Percentiles rank a stretch among this genome's conserved stretches.
phyloP scores from a whole-genome alignment of 2,113 vertebrate species.

The Phycodurus eques region DNA sequence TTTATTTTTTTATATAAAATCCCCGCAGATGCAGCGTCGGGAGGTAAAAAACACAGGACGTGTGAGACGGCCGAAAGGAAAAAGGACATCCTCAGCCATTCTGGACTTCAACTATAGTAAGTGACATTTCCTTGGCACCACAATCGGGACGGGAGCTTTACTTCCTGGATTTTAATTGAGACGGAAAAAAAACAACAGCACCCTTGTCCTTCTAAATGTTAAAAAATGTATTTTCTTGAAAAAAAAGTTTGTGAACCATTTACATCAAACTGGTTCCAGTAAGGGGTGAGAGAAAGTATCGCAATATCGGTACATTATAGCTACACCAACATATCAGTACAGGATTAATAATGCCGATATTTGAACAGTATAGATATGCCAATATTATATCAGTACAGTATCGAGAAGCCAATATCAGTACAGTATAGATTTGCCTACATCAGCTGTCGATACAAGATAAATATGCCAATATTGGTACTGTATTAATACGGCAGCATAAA shows the following conservation, averaged over 20 bases:
- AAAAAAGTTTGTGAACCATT: not conserved
- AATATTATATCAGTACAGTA: not conserved
- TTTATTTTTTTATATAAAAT: slow-evolving; percentile 5
- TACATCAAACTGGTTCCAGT: slow-evolving; percentile 5
- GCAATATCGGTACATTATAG: not conserved
- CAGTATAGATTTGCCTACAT: too few species aligned
- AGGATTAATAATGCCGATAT: not conserved
- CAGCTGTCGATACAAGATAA: too few species aligned
- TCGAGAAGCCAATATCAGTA: not conserved
- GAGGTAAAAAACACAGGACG: slow-evolving; percentile 53
- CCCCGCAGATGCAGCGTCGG: slow-evolving; percentile 44
- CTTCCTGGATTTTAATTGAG: slow-evolving; percentile 31
- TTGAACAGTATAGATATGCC: not conserved
- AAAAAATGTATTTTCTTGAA: too few species aligned
- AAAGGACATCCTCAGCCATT: slow-evolving; percentile 64
- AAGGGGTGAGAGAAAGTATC: not conserved
- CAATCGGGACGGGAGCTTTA: slow-evolving; percentile 51
- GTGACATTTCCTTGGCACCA: slow-evolving; percentile 63
- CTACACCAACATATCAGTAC: not conserved
- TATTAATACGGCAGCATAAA: not conserved
- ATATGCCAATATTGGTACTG: not conserved
- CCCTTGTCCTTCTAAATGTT: not conserved
- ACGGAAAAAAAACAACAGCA: not conserved
- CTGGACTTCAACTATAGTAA: slow-evolving; percentile 52
- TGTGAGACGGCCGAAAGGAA: slow-evolving; percentile 54